Evolutionary conservation across 2,113 vertebrate species (phyloP), one percentile per base, ranked within the genome.

Genomic region (Rhinoptilus africanus): DNA sequence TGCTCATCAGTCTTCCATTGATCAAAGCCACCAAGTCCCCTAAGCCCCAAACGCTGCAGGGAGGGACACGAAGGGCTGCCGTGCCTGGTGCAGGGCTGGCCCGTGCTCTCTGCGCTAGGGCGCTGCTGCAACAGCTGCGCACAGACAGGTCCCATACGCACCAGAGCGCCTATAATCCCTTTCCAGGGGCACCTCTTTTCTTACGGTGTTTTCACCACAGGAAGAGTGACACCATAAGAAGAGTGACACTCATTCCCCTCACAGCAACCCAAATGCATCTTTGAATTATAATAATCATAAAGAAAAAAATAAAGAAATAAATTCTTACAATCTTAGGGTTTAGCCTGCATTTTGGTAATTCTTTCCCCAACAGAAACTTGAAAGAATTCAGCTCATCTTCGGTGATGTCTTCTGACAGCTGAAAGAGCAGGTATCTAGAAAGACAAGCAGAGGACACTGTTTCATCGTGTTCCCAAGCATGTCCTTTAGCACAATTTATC

Each of bases 361-460:
- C 22, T 8, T 73, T 8, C 8, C 3, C 88, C 92, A 98, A 86
- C 72, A 95, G 30, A 80, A 96, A 92, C 75, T 98, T 98, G 60
- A 98, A 96, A 37, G 26, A 26, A 23, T 37, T 84, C 92, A 98
- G 51, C 47, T 98, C 96, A 8, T 12, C 2, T 41, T 74, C 24
- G 6, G 5, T 81, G 35, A 96, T 63, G 2, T 98, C 89, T 93
- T 98, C 97, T 30, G 94, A 96, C 15, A 98, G 91, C 41, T 96
- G 86, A 74, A 96, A 97, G 57, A 98, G 98, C 93, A 98, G 85
- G 34, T 80, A 85, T 32, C 98, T 98, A 68, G 14, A 41, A 76
- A 63, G 21, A 91, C 47, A 91, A 69, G 85, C 13, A 12, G 22
- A 89, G 79, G 43, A 76, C 12, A 22, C 30, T 18, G 72, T 79